Percentiles rank a stretch among this genome's conserved stretches.
phyloP scores from a whole-genome alignment of 2,888 invertebrate species.

The Chloroclystis v-ata region DNA sequence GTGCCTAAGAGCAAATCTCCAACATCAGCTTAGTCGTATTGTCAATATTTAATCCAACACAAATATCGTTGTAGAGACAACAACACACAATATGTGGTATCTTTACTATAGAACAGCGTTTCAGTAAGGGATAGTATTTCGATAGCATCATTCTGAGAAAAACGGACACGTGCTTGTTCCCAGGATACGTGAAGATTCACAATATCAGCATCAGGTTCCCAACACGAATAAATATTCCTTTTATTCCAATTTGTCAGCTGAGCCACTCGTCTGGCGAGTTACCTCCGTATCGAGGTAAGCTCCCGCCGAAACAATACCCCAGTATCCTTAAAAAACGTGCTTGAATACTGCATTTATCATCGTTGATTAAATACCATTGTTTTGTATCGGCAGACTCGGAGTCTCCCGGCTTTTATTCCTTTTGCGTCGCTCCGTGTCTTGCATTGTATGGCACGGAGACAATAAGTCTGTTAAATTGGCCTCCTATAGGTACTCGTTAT shows the following conservation, averaged over 20 bases:
- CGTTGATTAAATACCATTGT: conserved; percentile 79
- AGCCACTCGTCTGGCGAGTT: conserved; percentile 76
- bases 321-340: conserved; percentile 77
- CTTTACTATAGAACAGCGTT: conserved; percentile 5
- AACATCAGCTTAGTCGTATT: too few species aligned
- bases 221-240: conserved; percentile 76
- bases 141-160: conserved; percentile 32
- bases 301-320: conserved; percentile 77
- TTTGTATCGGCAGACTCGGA: conserved; percentile 73
- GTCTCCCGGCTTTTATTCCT: conserved; percentile 62
- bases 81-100: too few species aligned
- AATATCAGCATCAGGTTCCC: conserved; percentile 40
- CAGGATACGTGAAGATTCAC: conserved; percentile 47
- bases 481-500: conserved; percentile 65
- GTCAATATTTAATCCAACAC: too few species aligned
- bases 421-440: conserved; percentile 67
- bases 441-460: conserved; percentile 73
- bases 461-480: conserved; percentile 79
- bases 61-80: too few species aligned
- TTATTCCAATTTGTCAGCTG: conserved; percentile 78
- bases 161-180: conserved; percentile 33
- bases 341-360: conserved; percentile 77
- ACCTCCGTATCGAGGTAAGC: conserved; percentile 75
- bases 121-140: conserved; percentile 30
- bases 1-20: too few species aligned